Evolutionary conservation across 2,113 vertebrate species (phyloP).

Genomic region (Connochaetes taurinus): DNA sequence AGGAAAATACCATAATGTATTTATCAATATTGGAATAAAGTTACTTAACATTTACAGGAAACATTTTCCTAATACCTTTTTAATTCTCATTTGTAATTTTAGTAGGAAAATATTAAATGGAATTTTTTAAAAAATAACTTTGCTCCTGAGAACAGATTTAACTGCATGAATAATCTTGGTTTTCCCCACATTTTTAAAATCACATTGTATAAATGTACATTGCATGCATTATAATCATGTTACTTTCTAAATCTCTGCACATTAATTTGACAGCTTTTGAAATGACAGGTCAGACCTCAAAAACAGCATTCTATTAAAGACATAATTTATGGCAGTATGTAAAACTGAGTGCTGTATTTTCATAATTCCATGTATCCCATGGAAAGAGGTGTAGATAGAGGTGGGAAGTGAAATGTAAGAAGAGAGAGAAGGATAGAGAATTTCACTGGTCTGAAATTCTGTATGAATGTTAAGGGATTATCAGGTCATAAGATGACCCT

Average conservation of each 20-base stretch:
- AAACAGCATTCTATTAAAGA: constrained; percentile 30
- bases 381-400: neutral
- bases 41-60: neutral
- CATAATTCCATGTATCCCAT: constrained; percentile 22
- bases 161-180: neutral
- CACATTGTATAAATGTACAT: constrained; percentile 52
- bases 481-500: neutral
- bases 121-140: neutral
- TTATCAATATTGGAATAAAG: neutral
- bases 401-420: neutral
- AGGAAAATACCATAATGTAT: neutral
- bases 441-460: neutral
- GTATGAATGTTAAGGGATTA: neutral
- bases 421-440: neutral
- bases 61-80: neutral
- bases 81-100: neutral
- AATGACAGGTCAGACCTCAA: constrained; percentile 50
- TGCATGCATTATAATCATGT: constrained; percentile 45
- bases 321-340: constrained; percentile 19
- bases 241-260: constrained; percentile 58
- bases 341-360: neutral
- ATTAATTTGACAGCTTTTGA: constrained; percentile 50
- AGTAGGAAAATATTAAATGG: neutral
- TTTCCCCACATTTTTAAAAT: neutral
- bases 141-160: neutral